Evolutionary conservation across 2,888 invertebrate species (phyloP), one percentile per base, ranked within the genome.

Genomic region (Germaria angustata): DNA sequence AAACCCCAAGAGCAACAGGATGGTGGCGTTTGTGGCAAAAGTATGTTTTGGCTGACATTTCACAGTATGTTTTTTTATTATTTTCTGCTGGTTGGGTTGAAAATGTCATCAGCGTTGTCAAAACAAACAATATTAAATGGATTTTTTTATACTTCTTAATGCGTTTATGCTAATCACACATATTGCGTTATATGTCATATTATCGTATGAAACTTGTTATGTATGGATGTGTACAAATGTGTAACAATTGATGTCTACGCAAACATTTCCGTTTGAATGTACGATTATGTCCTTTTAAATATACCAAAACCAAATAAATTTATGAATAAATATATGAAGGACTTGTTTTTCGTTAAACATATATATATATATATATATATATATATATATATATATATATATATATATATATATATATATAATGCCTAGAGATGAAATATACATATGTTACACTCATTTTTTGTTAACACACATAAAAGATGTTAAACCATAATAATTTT

Each of bases 111-210:
- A 86, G 86, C 87, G 84, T 86, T 88, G 89, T 88, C 88, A 88
- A 87, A 89, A 88, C 88, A 89, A 88, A 88, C 87, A 87, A 86
- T 86, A 87, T 87, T 86, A 86, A 87, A 88, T 88, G 87, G 84
- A 88, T 87, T 86, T 86, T 77, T 87, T 80, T 85, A 86, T 85
- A 86, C 84, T 89, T 86, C 77, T 89, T 88, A 88, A 89, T 88
- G 89, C 89, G 87, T 89, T 89, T 89, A 89, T 89, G 89, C 87
- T 89, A 89, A 89, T 89, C 88, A 71, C 61, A 79, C 68, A 86
- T 85, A 85, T 84, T 89, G 84, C 68, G 87, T 87, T 87, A 77
- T 66, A 15, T 17, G 24, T 24, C 53, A 28, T 68, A 68, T 53
- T 39, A 53, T 55, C 28, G 36, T 59, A 59, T 9, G 24, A n/a